Conservation (phyloP, 2,113 vertebrate species). For the Thamnophis sirtalis region DNA sequence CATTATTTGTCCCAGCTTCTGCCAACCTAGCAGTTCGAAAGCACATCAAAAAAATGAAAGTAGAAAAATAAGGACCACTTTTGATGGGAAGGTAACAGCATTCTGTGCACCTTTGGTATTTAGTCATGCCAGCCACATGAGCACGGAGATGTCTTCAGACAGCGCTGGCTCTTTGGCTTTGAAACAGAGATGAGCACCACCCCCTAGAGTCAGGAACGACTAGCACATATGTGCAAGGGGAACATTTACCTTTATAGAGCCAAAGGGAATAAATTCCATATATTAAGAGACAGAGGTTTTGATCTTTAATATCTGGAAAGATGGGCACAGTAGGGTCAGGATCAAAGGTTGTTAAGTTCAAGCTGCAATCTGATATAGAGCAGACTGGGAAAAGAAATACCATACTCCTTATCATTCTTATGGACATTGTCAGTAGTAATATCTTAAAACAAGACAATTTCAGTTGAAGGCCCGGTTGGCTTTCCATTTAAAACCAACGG, state of each 20-base stretch:
- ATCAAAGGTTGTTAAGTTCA: background rate
- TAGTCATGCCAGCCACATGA: no score
- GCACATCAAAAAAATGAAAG: no score
- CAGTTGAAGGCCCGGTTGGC: background rate
- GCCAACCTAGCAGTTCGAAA: no score
- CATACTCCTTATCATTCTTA: background rate
- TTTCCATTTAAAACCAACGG: background rate
- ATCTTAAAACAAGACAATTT: background rate
- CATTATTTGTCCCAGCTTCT: no score
- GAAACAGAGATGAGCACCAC: no score
- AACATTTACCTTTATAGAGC: background rate
- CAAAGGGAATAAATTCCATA: background rate
- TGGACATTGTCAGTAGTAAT: background rate
- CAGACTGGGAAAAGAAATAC: background rate
- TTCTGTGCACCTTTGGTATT: no score
- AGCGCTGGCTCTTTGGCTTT: no score
- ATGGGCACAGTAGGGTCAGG: background rate
- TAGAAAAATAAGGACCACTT: no score
- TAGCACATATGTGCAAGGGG: no score
- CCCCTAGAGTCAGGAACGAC: no score
- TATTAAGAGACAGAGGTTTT: background rate
- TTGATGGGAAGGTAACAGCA: no score
- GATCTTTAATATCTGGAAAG: background rate
- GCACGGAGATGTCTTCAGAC: no score
- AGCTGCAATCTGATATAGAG: background rate